Evolutionary conservation across 2,888 invertebrate species (phyloP).

Genomic region (Hypolimnas misippus): DNA sequence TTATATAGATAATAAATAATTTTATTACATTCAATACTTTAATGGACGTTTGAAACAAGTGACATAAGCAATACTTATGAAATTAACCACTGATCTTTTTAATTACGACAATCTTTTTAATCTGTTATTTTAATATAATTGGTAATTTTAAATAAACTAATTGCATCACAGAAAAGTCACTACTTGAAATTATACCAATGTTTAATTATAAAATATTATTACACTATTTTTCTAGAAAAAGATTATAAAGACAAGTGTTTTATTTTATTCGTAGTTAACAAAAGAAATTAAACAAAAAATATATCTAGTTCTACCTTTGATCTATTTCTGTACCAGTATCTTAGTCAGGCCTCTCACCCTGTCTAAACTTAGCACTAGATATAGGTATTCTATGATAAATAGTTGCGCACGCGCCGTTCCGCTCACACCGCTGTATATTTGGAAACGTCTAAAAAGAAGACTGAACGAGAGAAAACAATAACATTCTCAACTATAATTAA

Average conservation of each 20-base stretch:
- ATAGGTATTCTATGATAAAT: slow-evolving; percentile 31
- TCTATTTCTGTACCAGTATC: slow-evolving; percentile 27
- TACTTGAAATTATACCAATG: too few relatives aligned
- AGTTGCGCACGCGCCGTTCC: slow-evolving; percentile 14
- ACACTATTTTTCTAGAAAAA: too few relatives aligned
- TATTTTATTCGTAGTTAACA: not conserved
- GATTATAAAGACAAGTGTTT: not conserved
- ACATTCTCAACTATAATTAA: slow-evolving; percentile 27
- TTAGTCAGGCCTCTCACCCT: slow-evolving; percentile 32
- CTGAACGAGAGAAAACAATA: slow-evolving; percentile 35
- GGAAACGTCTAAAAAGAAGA: slow-evolving; percentile 31
- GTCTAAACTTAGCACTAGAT: slow-evolving; percentile 26
- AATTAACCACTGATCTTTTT: not conserved
- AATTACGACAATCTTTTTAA: not conserved
- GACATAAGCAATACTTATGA: not conserved
- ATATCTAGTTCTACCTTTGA: slow-evolving; percentile 15
- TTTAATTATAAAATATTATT: too few relatives aligned
- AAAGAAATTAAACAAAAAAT: slow-evolving; percentile 6
- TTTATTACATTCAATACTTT: not conserved
- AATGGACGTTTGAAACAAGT: not conserved
- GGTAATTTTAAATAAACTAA: too few relatives aligned
- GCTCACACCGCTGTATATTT: slow-evolving; percentile 30
- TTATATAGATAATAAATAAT: not conserved
- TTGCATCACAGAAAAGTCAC: too few relatives aligned
- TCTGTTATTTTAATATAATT: too few relatives aligned